phyloP scores from a whole-genome alignment of 2,888 invertebrate species.

The Drymonia ruficornis region DNA sequence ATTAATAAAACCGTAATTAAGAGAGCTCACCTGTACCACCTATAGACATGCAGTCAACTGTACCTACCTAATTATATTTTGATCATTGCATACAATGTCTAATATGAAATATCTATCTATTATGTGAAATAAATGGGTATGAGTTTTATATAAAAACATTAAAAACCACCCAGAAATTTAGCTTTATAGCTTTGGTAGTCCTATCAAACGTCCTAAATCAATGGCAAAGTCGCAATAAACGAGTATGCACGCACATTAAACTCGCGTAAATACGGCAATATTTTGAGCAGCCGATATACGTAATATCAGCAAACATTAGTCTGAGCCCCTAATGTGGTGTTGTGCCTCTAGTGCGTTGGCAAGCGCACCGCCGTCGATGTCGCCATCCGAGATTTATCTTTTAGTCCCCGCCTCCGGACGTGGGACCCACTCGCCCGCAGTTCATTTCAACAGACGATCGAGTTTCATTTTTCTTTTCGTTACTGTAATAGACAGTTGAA shows the following conservation, averaged over 20 bases:
- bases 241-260: constrained; percentile 2
- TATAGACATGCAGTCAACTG: too few relatives aligned
- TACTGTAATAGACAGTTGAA: constrained; percentile 53
- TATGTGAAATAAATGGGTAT: too few relatives aligned
- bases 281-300: constrained; percentile 40
- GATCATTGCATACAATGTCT: too few relatives aligned
- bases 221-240: too few relatives aligned
- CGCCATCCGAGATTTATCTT: constrained; percentile 63
- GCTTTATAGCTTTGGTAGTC: too few relatives aligned
- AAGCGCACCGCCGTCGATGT: constrained; percentile 61
- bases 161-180: too few relatives aligned
- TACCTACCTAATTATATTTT: too few relatives aligned
- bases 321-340: constrained; percentile 59
- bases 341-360: constrained; percentile 55
- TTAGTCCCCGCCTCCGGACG: constrained; percentile 47
- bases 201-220: too few relatives aligned
- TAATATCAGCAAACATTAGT: constrained; percentile 62
- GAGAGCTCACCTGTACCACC: too few relatives aligned
- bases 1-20: too few relatives aligned
- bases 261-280: constrained; percentile 26
- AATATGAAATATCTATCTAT: too few relatives aligned
- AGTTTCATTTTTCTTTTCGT: constrained; percentile 56
- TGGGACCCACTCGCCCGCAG: constrained; percentile 31
- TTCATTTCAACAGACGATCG: constrained; percentile 57
- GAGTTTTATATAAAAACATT: too few relatives aligned